Conservation (phyloP, 2,888 invertebrate species). For the Amphipyra berbera region DNA sequence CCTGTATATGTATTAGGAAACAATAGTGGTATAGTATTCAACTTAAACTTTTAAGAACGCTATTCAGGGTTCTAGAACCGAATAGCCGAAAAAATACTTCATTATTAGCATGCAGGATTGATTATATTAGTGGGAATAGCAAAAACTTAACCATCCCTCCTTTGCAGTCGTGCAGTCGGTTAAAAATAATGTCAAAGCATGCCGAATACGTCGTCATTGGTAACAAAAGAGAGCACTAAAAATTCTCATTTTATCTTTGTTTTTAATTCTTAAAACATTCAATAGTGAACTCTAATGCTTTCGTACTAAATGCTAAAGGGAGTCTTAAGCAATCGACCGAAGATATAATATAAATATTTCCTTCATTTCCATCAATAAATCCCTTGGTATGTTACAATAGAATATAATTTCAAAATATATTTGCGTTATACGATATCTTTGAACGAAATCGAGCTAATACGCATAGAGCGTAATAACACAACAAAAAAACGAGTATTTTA, state of each 20-base stretch:
- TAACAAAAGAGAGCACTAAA: no score
- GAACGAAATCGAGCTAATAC: constrained; percentile 9
- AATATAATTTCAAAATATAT: constrained; percentile 34
- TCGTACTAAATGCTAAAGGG: no score
- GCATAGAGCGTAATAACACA: background rate
- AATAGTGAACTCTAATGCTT: no score
- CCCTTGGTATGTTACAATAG: constrained; percentile 7
- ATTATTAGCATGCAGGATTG: background rate
- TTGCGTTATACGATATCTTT: constrained; percentile 7
- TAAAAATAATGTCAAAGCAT: background rate
- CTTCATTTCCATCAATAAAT: constrained; percentile 33
- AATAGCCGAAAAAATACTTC: no score
- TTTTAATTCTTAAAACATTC: no score
- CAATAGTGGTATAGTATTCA: background rate
- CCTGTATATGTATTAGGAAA: constrained; percentile 5
- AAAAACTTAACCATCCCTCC: no score
- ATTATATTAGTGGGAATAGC: background rate
- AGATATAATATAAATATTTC: constrained; percentile 1
- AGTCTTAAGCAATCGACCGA: background rate
- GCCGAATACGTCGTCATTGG: background rate
- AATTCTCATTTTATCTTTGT: no score
- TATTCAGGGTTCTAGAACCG: no score
- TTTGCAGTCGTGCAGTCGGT: no score
- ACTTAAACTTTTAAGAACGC: no score
- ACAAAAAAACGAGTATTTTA: background rate